Percentiles rank a stretch among this genome's conserved stretches.
phyloP scores from a whole-genome alignment of 2,888 invertebrate species.

The Patella ulyssiponensis region DNA sequence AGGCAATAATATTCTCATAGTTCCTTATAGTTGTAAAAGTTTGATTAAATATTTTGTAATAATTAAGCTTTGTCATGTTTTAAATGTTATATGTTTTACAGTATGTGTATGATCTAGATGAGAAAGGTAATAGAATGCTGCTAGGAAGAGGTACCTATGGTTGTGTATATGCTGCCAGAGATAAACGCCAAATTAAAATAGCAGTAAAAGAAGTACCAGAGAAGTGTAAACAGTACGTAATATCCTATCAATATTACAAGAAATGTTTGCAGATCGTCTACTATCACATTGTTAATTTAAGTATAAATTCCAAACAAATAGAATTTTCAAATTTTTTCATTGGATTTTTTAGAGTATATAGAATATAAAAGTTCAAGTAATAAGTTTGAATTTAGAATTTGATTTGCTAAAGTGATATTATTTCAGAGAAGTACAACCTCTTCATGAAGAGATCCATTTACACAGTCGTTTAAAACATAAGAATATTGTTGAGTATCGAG shows the following conservation, averaged over 20 bases:
- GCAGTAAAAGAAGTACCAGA: slow-evolving; percentile 99
- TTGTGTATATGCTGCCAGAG: slow-evolving; percentile 92
- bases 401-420: slow-evolving; percentile 4
- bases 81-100: slow-evolving; percentile 72
- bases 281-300: too few species aligned
- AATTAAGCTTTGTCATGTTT: background rate
- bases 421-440: slow-evolving; percentile 88
- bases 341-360: background rate
- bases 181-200: slow-evolving; percentile 91
- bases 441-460: slow-evolving; percentile 97
- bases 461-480: slow-evolving; percentile 95
- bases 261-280: background rate
- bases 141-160: slow-evolving; percentile 97
- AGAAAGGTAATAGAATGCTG: slow-evolving; percentile 86
- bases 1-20: too few species aligned
- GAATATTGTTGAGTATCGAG: slow-evolving; percentile 97
- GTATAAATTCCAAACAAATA: too few species aligned
- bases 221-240: slow-evolving; percentile 84
- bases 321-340: too few species aligned
- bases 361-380: too few species aligned
- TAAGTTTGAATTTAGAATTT: background rate
- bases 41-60: too few species aligned
- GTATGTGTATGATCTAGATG: slow-evolving; percentile 95
- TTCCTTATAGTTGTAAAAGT: too few species aligned
- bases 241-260: background rate